Conservation (phyloP, 2,797 vertebrate species). For the Balearica regulorum region DNA sequence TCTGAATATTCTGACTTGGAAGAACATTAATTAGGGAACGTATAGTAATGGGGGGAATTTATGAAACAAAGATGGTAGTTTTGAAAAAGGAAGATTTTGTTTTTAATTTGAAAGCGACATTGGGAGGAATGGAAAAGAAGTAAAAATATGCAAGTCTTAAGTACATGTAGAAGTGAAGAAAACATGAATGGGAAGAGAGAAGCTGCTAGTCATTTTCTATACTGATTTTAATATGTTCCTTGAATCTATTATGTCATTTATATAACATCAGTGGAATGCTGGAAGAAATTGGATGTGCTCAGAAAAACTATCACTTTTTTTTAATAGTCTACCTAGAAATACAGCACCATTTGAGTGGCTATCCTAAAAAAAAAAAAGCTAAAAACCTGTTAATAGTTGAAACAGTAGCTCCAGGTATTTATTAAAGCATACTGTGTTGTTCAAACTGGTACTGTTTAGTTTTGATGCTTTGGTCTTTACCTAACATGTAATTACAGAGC, state of each 20-base stretch:
- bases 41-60: no score
- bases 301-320: not conserved
- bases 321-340: not conserved
- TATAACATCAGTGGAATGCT: not conserved
- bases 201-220: not conserved
- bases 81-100: not conserved
- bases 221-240: not conserved
- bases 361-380: not conserved
- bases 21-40: not conserved
- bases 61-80: not conserved
- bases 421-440: not conserved
- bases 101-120: not conserved
- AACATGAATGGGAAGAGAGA: not conserved
- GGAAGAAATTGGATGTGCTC: not conserved
- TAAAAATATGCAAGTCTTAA: not conserved
- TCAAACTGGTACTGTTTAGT: not conserved
- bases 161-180: not conserved
- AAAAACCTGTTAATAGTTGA: not conserved
- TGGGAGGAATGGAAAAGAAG: not conserved
- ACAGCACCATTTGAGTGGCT: not conserved
- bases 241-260: not conserved
- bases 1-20: not conserved
- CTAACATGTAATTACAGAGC: constrained; percentile 34
- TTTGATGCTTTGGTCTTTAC: constrained; percentile 17
- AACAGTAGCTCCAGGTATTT: not conserved